Evolutionary conservation across 2,113 vertebrate species (phyloP), one percentile per base, ranked within the genome.

Genomic region (Sinosuthora webbiana): DNA sequence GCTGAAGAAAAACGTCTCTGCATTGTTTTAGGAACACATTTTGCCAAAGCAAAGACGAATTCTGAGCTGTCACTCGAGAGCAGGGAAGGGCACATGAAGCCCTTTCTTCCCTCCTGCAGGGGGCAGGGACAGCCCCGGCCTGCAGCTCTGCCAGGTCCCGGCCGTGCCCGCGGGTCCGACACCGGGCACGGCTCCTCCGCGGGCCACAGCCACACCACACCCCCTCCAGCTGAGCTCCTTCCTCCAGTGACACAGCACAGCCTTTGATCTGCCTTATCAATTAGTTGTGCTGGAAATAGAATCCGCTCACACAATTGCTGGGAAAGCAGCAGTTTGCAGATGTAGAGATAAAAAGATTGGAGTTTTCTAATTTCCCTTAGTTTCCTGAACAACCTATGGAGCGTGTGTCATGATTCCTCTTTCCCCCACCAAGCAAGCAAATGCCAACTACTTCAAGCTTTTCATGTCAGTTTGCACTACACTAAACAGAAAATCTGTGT

Each of bases 161-260:
- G 76, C n/a, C 4, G 0, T 28, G 56, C 31, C 47, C 8, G 2
- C 4, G n/a, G 9, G 28, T 1, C 8, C 30, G 39, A 22, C 52
- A 53, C 37, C 11, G 13, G 59, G 47, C 41, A 15, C 62, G 5
- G 22, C 78, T 19, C 12, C 49, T 44, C 41, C 8, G 0, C 2
- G 1, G 10, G 68, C n/a, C 18, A 49, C 74, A 2, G 7, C 20
- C 20, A 21, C 52, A 31, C 8, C 1, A 37, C 19, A 27, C 18
- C 35, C 3, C 1, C 7, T 11, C 15, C 17, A 64, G 76, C 33
- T 2, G 25, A 55, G 47, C 69, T 2, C 55, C 6, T 37, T 21
- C 28, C 68, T 50, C 33, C 63, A 24, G 47, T 4, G 24, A 35
- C 57, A 70, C 75, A 59, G 69, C 42, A 76, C 35, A 27, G 35